Conservation (phyloP, 1,140 invertebrate species). For the Drosophila lacertosa region DNA sequence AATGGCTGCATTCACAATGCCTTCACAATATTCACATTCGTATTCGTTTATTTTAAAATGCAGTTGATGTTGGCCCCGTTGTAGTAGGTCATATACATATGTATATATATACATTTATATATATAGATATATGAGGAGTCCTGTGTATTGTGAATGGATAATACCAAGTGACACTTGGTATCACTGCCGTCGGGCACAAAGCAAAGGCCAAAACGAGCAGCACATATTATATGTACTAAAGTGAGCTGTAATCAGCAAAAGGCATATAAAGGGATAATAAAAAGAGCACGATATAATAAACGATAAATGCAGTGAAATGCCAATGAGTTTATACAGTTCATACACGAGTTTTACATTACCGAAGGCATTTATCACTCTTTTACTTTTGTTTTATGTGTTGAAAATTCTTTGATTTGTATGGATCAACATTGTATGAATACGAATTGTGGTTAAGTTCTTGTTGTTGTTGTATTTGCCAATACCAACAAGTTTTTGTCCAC, state of each 20-base stretch:
- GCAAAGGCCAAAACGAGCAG: slow-evolving; percentile 23
- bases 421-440: no score
- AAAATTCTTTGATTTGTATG: background rate
- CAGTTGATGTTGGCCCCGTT: slow-evolving; percentile 37
- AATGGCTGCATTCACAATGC: slow-evolving; percentile 44
- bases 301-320: slow-evolving; percentile 1
- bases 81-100: slow-evolving; percentile 47
- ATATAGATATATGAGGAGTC: slow-evolving; percentile 10
- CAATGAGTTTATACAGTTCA: slow-evolving; percentile 1
- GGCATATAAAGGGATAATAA: slow-evolving; percentile 28
- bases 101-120: slow-evolving; percentile 1
- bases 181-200: slow-evolving; percentile 10
- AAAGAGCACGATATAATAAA: slow-evolving; percentile 12
- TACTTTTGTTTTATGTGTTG: background rate
- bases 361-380: background rate
- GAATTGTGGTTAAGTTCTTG: no score
- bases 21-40: slow-evolving; percentile 41
- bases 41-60: slow-evolving; percentile 62
- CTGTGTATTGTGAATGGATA: slow-evolving; percentile 26
- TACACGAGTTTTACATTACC: background rate
- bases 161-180: slow-evolving; percentile 52
- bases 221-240: slow-evolving; percentile 5
- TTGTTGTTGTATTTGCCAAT: no score
- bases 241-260: slow-evolving; percentile 29
- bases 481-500: no score